These are phyloP conservation scores for Ptilorrhoa leucosticta DNA, from an alignment of 2,113 vertebrate genomes.

Conservation along the genomic window DNA sequence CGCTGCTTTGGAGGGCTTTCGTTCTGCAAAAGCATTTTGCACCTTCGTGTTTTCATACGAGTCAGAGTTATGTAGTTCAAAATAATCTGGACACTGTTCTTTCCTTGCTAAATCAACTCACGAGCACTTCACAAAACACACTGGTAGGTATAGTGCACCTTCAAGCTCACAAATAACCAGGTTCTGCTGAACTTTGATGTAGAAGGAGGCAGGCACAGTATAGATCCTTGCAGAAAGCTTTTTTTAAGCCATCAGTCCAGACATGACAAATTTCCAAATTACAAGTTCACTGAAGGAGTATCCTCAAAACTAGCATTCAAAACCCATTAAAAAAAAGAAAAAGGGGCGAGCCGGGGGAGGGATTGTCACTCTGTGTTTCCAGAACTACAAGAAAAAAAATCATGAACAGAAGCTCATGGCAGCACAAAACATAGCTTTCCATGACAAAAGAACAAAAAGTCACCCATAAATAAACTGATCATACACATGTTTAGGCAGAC, in stretches of 20 bases:
- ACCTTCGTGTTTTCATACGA: neutral
- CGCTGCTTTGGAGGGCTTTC: neutral
- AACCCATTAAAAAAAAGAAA: neutral
- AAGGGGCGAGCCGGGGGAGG: rapidly evolving
- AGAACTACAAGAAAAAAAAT: neutral
- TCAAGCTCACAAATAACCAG: neutral
- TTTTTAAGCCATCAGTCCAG: neutral
- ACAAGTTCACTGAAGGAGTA: neutral
- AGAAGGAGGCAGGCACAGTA: neutral
- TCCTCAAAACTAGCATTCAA: neutral
- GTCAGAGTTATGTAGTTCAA: neutral
- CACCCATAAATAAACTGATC: conserved; percentile 39
- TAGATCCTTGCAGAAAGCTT: neutral
- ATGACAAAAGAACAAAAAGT: conserved; percentile 14
- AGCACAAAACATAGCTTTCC: neutral
- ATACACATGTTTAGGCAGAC: conserved; percentile 26
- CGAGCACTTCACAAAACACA: neutral
- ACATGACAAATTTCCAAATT: neutral
- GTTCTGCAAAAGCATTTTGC: neutral
- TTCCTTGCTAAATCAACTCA: neutral
- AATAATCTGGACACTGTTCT: neutral
- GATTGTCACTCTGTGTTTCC: neutral
- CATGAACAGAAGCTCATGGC: neutral
- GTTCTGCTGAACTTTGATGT: neutral
- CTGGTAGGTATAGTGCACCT: neutral